Base-by-base conservation (phyloP, 2,113 vertebrate species). In the Pungitius pungitius region DNA sequence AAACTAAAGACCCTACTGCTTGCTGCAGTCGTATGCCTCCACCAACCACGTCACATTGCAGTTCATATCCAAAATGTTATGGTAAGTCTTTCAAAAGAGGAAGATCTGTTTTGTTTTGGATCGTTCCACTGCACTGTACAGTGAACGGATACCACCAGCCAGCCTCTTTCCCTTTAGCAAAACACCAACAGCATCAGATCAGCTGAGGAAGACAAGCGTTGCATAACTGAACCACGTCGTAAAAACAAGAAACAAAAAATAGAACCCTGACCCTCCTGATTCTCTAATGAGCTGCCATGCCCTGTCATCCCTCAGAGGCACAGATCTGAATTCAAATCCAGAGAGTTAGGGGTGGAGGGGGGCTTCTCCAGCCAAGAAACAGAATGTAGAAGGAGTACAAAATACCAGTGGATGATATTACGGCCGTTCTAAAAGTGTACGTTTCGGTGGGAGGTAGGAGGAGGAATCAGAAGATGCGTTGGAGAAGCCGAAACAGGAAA, bases 261-360 rank as follows among this genome's bases (percentile, higher is more conserved):
- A 64, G 73, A 82, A 17, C 37, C 54, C 73, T 67, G 73, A 88
- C 82, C 81, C 75, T 24, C 69, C 73, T 75, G 56, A 81, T 78
- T 84, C 74, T 83, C 84, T 81, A 90, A 90, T 84, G 79, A 90
- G 86, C 77, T 70, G 65, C 65, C 73, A 74, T 45, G 57, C 66
- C 76, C 59, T 73, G 71, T 82, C 74, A 69, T 83, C 69, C 74
- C 81, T 79, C 33, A 26, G 56, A 85, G 60, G 76, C 69, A 78
- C 70, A 58, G 67, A 89, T 85, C 76, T 69, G 70, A 69, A 80
- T 80, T 84, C 75, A 75, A 79, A 87, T 78, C 74, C 40, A 17
- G 52, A 61, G 35, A 42, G 37, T 2, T 8, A 11, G 2, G 17
- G 14, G n/a, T 7, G 51, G 13, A 4, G 20, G 51, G 22, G 62